phyloP scores from a whole-genome alignment of 1,140 invertebrate genomes.

The Bombus ignitus region DNA sequence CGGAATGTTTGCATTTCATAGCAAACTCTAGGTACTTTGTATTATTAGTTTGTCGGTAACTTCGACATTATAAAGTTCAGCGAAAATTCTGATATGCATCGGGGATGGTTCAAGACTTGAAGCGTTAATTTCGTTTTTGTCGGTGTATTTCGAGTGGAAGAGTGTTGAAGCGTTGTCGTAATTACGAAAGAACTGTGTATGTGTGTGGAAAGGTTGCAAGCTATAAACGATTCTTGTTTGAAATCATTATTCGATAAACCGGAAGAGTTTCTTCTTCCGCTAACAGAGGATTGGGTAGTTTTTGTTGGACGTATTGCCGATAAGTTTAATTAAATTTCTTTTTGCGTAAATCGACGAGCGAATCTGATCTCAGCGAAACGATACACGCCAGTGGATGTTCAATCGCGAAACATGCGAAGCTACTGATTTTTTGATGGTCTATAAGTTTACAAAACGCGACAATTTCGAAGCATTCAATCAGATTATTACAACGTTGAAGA shows the following conservation, averaged over 20 bases:
- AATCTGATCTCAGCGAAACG: too few relatives aligned
- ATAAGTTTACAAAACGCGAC: too few relatives aligned
- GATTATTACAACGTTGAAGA: too few relatives aligned
- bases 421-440: too few relatives aligned
- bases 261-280: neutral
- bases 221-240: neutral
- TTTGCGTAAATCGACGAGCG: neutral
- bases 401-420: too few relatives aligned
- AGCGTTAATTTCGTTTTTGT: too few relatives aligned
- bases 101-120: neutral
- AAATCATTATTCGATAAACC: conserved; percentile 6
- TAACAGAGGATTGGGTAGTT: neutral
- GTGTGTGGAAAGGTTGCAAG: neutral
- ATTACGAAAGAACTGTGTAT: too few relatives aligned
- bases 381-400: too few relatives aligned
- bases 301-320: neutral
- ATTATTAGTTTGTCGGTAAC: too few relatives aligned
- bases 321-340: conserved; percentile 38
- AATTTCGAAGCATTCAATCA: too few relatives aligned
- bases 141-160: too few relatives aligned
- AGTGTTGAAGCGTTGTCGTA: too few relatives aligned
- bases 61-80: neutral
- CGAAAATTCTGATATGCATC: neutral
- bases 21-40: neutral
- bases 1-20: neutral